These are phyloP conservation scores for Eupithecia inturbata DNA, from an alignment of 2,888 invertebrate genomes.

Conservation along the genomic window DNA sequence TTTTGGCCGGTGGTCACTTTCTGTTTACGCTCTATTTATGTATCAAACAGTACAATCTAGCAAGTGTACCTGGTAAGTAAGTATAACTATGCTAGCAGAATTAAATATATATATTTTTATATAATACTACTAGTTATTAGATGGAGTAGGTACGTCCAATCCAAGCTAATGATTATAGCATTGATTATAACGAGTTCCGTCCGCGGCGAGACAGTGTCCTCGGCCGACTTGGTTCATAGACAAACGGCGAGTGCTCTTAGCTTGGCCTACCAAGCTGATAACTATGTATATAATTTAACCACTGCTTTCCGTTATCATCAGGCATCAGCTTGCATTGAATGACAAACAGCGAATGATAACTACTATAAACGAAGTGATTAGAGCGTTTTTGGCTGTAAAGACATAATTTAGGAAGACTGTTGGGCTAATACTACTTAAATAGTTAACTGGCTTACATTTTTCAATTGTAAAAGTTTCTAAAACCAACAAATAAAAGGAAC, in stretches of 20 bases:
- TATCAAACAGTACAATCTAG: not conserved
- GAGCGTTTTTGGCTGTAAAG: not conserved
- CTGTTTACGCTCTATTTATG: no score
- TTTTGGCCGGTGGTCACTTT: no score
- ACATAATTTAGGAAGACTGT: slow-evolving; percentile 24
- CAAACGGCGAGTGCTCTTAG: no score
- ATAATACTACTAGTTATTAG: not conserved
- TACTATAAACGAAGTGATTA: not conserved
- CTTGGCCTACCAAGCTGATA: not conserved
- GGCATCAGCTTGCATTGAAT: no score
- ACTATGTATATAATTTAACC: not conserved
- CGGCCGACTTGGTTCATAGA: no score
- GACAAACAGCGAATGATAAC: no score
- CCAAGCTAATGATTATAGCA: not conserved
- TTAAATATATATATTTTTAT: no score
- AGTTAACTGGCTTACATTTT: slow-evolving; percentile 1
- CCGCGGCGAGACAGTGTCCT: no score
- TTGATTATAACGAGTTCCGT: not conserved
- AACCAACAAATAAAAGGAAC: slow-evolving; percentile 9
- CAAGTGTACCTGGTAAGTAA: not conserved
- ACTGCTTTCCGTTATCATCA: not conserved
- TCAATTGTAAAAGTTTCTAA: slow-evolving; percentile 23
- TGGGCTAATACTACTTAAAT: not conserved
- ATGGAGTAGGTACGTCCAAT: not conserved
- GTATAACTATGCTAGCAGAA: no score